These are phyloP conservation scores for Setophaga petechia DNA, from an alignment of 2,113 vertebrate species.

Conservation along the genomic window DNA sequence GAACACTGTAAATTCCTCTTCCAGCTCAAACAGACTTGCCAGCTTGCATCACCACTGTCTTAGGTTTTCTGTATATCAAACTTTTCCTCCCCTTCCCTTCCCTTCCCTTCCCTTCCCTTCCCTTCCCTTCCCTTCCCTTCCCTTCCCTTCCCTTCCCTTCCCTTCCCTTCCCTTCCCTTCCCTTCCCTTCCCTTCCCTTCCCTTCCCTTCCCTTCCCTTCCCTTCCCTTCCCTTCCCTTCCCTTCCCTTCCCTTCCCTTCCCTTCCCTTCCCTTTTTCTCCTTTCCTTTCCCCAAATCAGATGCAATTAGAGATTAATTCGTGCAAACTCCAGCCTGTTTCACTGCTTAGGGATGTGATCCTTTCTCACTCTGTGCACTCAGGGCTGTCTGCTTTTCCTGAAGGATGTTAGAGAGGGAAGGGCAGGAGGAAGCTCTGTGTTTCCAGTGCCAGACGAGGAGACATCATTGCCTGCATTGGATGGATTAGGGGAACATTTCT, in stretches of 20 bases:
- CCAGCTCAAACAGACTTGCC: not conserved
- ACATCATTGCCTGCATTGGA: not conserved
- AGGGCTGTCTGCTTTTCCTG: not conserved
- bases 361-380: not conserved
- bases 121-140: too few relatives aligned
- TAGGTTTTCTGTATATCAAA: not conserved
- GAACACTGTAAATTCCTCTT: not conserved
- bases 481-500: not conserved
- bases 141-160: not conserved
- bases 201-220: too few relatives aligned
- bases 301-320: not conserved
- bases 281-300: too few relatives aligned
- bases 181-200: too few relatives aligned
- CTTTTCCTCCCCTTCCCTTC: too few relatives aligned
- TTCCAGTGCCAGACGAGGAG: not conserved
- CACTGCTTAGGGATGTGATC: not conserved
- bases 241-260: not conserved
- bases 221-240: not conserved
- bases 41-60: not conserved
- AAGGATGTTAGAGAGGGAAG: not conserved
- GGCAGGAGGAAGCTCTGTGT: not conserved
- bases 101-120: too few relatives aligned
- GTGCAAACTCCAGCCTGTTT: not conserved
- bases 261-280: too few relatives aligned
- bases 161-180: not conserved